These are phyloP conservation scores for Salminus brasiliensis DNA, from an alignment of 2,113 vertebrate genomes.

Conservation along the genomic window DNA sequence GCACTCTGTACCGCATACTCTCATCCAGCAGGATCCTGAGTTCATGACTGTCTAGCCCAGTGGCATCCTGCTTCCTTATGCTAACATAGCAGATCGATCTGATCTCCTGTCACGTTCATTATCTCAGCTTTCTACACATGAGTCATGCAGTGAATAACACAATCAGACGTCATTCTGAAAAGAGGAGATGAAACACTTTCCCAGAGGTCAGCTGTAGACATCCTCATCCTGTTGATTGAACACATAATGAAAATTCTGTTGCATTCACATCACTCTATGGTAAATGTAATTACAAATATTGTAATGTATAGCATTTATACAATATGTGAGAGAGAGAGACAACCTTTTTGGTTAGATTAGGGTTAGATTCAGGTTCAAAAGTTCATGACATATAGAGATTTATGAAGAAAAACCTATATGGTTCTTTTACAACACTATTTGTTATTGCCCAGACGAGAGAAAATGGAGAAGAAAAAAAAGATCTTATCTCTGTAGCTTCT, in stretches of 20 bases:
- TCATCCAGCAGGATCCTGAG: neutral
- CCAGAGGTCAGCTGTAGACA: neutral
- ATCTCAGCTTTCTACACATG: slow-evolving; percentile 7
- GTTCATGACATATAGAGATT: too few relatives aligned
- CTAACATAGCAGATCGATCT: neutral
- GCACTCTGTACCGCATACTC: neutral
- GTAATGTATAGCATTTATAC: too few relatives aligned
- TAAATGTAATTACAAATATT: neutral
- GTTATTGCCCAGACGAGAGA: too few relatives aligned
- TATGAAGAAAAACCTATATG: too few relatives aligned
- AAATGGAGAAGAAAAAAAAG: too few relatives aligned
- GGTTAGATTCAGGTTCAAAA: too few relatives aligned
- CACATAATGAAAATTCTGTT: slow-evolving; percentile 9
- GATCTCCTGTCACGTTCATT: neutral
- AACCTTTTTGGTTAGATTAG: too few relatives aligned
- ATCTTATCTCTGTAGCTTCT: too few relatives aligned
- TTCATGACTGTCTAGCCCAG: neutral
- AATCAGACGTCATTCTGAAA: neutral
- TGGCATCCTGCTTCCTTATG: neutral
- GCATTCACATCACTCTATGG: slow-evolving; percentile 12
- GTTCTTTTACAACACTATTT: too few relatives aligned
- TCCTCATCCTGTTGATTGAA: neutral
- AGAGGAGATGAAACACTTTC: neutral
- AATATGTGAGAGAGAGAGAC: too few relatives aligned
- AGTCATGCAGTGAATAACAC: neutral